Evolutionary conservation across 2,888 invertebrate species (phyloP), one percentile per base, ranked within the genome.

Genomic region (Eulithis prunata): DNA sequence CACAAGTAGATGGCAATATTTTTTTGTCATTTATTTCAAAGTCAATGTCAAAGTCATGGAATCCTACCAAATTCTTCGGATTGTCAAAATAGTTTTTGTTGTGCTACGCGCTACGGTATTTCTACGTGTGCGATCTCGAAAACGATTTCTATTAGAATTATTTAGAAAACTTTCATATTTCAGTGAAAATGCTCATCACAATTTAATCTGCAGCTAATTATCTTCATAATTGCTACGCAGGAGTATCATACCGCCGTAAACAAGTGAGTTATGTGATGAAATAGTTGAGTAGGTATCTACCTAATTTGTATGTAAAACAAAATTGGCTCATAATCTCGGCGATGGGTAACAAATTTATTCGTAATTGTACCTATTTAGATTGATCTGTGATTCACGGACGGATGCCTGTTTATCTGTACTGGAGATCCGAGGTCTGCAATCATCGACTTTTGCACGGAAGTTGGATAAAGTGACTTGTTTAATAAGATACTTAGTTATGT

Each of bases 231-330:
- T 63, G 65, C 52, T 47, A 64, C 65, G 62, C 68, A 67, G 53
- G 8, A 60, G 51, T 58, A 57, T 38, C 46, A 55, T 28, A 52
- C 52, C 14, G 57, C 45, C 46, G 56, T 32, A 56, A 58, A 68
- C 61, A 47, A 70, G 76, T 75, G 54, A 71, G 74, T 72, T 52
- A 57, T 38, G n/a, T 10, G 43, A 36, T 59, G 28, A 60, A 60
- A 69, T 69, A 68, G n/a, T 52, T 41, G 7, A 1, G n/a, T 21
- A 51, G 53, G 21, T 21, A 21, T 1, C 21, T 21, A 21, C 21
- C 21, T 65, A 69, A 70, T 72, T 67, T 61, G 47, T 64, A 70
- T 74, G 71, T 66, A 69, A 72, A 71, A 66, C 63, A 68, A 21
- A 32, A 32, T 3, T 5, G 32, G 32, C 32, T 32, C 32, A 32